A percentile compares a stretch with the other conserved stretches of the same genome.
These are phyloP conservation scores for Amblyopsis hoosieri DNA, from an alignment of 2,797 vertebrate genomes.

Conservation along the genomic window DNA sequence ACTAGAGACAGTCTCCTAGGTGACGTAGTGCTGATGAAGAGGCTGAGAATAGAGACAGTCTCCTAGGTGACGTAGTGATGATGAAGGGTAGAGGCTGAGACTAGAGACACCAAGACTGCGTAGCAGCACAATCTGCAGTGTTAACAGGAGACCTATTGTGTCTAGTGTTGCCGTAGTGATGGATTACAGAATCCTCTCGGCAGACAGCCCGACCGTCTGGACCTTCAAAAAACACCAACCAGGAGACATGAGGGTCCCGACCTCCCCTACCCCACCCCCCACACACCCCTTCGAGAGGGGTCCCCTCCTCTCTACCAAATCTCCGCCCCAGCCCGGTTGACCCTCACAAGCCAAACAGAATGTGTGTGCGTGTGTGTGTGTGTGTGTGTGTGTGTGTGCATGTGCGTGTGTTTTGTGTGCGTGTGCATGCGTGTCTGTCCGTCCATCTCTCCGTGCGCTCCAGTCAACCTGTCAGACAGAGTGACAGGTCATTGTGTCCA, in stretches of 20 bases:
- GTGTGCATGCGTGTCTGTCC: not conserved
- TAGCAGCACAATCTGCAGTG: too few relatives aligned
- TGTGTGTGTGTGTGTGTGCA: not conserved
- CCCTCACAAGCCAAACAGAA: not conserved
- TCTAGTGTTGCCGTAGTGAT: constrained; percentile 41
- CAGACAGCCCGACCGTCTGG: constrained; percentile 27
- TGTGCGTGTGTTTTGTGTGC: not conserved
- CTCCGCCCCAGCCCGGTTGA: constrained; percentile 23
- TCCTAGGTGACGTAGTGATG: too few relatives aligned
- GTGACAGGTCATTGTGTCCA: constrained; percentile 54
- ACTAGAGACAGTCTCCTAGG: too few relatives aligned
- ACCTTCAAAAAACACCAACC: constrained; percentile 36
- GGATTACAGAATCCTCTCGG: constrained; percentile 41
- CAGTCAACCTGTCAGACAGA: constrained; percentile 57
- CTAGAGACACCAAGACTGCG: too few relatives aligned
- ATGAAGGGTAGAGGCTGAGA: too few relatives aligned
- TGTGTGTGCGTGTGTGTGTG: constrained; percentile 2
- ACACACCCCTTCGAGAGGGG: too few relatives aligned
- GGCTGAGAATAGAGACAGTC: too few relatives aligned
- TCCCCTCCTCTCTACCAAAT: too few relatives aligned
- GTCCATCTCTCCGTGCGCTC: constrained; percentile 43
- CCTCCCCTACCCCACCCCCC: constrained; percentile 5
- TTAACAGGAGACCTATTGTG: not conserved
- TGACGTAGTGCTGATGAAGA: too few relatives aligned
- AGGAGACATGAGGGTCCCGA: constrained; percentile 5